Conservation (phyloP, 2,888 invertebrate genomes). For the Parascotia fuliginaria region DNA sequence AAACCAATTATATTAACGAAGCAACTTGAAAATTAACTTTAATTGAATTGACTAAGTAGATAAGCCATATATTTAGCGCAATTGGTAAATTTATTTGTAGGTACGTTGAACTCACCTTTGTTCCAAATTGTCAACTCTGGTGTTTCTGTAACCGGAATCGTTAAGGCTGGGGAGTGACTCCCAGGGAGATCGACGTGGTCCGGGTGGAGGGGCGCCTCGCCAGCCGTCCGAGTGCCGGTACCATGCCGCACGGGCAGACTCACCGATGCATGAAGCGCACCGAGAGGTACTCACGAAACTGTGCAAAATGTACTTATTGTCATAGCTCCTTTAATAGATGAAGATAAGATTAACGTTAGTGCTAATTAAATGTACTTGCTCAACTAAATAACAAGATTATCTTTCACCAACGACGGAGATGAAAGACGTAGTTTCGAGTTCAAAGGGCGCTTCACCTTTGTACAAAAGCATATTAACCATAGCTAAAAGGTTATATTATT, state of each 20-base stretch:
- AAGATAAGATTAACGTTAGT: conserved; percentile 14
- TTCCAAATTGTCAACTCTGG: conserved; percentile 94
- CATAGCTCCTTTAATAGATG: conserved; percentile 25
- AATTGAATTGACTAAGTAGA: too few species aligned
- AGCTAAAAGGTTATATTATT: not conserved
- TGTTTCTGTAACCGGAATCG: conserved; percentile 94
- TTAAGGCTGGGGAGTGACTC: conserved; percentile 95
- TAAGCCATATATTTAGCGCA: too few species aligned
- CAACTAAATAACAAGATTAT: conserved; percentile 7
- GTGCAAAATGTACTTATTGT: conserved; percentile 40
- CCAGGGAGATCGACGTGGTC: conserved; percentile 93
- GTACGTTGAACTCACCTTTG: conserved; percentile 87
- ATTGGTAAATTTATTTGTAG: too few species aligned
- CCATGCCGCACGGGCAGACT: conserved; percentile 95
- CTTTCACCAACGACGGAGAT: not conserved
- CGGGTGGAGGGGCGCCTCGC: conserved; percentile 86
- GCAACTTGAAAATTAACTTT: too few species aligned
- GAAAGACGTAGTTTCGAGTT: not conserved
- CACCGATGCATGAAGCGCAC: conserved; percentile 95
- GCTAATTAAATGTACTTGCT: conserved; percentile 8
- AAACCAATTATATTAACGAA: too few species aligned
- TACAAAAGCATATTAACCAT: not conserved
- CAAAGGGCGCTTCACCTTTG: conserved; percentile 4
- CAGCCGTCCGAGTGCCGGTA: conserved; percentile 96
- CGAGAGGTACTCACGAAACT: conserved; percentile 87